phyloP scores from a whole-genome alignment of 2,797 vertebrate species.

The Arctocebus calabarensis region DNA sequence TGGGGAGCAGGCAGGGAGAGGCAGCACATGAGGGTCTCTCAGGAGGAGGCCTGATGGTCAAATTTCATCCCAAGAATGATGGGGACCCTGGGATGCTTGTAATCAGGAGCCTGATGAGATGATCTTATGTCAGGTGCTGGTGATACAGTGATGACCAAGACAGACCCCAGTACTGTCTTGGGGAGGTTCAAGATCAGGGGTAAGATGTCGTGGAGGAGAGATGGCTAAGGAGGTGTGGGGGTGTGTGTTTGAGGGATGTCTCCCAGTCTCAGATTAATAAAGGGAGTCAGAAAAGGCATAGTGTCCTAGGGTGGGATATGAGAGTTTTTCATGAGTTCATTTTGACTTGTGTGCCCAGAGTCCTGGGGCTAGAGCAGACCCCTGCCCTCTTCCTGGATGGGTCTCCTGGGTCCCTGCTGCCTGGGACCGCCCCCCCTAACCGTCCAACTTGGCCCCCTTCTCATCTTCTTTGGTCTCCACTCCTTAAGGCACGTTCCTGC shows the following conservation, averaged over 20 bases:
- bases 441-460: not conserved
- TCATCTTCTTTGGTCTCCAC: not conserved
- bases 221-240: too few species aligned
- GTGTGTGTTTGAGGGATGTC: too few species aligned
- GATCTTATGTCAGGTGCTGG: not conserved
- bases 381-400: not conserved
- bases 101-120: not conserved
- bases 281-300: not conserved
- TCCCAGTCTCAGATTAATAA: not conserved
- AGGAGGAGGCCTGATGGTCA: not conserved
- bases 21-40: not conserved
- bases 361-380: not conserved
- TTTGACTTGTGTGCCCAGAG: not conserved
- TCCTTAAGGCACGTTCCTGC: not conserved
- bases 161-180: not conserved
- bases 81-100: not conserved
- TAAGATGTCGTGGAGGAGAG: not conserved
- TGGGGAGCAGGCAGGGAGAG: too few species aligned
- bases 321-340: not conserved
- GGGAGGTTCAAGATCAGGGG: not conserved
- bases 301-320: not conserved
- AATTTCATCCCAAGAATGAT: not conserved
- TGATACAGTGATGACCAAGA: not conserved
- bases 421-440: too few species aligned
- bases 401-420: not conserved